Evolutionary conservation across 2,797 vertebrate genomes (phyloP), one percentile per base, ranked within the genome.

Genomic region (Pelochelys cantorii): DNA sequence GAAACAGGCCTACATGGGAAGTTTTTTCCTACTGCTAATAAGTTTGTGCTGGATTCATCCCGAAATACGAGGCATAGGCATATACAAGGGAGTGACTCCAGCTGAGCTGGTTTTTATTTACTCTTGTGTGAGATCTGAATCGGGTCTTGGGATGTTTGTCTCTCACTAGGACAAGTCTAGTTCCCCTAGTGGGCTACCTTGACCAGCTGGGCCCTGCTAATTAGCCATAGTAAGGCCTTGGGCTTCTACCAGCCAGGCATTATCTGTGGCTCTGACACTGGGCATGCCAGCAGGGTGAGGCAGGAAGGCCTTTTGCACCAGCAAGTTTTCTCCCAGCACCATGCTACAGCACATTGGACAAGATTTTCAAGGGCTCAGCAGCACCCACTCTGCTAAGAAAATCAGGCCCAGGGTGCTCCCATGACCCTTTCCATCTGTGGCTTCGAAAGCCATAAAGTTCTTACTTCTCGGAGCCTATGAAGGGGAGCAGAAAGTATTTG

Each of bases 61-160:
- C n/a, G 81, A 53, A 88, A 68, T 3, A 42, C 0, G 0, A 10
- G 10, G 17, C 23, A 59, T 0, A 0, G 59, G 81, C 81, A 87
- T 82, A 57, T 3, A 34, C 1, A 1, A 1, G 5, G 23, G 0
- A 2, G 1, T 85, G 65, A 25, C 81, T 86, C 78, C 34, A 68
- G 23, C 2, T 53, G 83, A 88, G 10, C 5, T 83, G 29, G 78
- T 56, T 27, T 54, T 81, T 83, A 7, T 79, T 88, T 91, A 53
- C 81, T 55, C 79, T 68, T 31, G 12, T 34, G 82, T 37, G 5
- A 48, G 1, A 17, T 77, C 81, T 59, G 81, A 22, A 2, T 86
- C 4, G 5, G 53, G 82, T 3, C 11, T 86, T 94, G n/a, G 56
- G 13, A 18, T 22, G 1, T 25, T 53, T 91, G 62, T 15, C 15